These are phyloP conservation scores for Brachyptera putata DNA, from an alignment of 2,888 invertebrate species.

Conservation along the genomic window DNA sequence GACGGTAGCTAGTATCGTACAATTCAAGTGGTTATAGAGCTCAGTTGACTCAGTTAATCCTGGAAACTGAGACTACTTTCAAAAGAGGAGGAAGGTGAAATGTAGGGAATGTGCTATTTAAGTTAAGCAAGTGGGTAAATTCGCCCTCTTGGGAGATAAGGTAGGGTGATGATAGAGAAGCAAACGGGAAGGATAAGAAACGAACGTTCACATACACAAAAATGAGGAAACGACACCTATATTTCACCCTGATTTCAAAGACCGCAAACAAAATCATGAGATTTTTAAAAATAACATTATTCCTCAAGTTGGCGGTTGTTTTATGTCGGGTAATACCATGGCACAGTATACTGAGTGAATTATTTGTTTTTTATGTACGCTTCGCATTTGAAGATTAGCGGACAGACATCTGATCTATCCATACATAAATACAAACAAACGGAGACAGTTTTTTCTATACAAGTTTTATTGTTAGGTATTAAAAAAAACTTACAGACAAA, in stretches of 20 bases:
- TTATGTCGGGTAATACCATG: too few relatives aligned
- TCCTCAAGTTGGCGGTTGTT: background rate
- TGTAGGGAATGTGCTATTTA: constrained; percentile 12
- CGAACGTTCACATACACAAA: constrained; percentile 3
- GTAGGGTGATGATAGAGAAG: constrained; percentile 12
- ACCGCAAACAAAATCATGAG: constrained; percentile 16
- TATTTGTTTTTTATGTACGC: background rate
- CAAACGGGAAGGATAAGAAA: constrained; percentile 2
- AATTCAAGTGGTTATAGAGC: background rate
- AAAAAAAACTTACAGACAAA: background rate
- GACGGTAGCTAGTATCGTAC: constrained; percentile 3
- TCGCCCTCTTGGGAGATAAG: constrained; percentile 17
- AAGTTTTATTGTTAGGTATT: background rate
- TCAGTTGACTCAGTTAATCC: constrained; percentile 1
- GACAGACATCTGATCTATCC: background rate
- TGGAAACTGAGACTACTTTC: constrained; percentile 10
- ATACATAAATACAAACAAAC: constrained; percentile 9
- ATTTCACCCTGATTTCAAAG: constrained; percentile 7
- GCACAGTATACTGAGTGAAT: too few relatives aligned
- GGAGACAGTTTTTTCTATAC: background rate
- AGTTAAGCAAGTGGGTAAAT: constrained; percentile 16
- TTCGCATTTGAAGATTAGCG: background rate
- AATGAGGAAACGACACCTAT: constrained; percentile 7
- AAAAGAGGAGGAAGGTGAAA: constrained; percentile 9
- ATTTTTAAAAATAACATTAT: constrained; percentile 12